phyloP scores from a whole-genome alignment of 2,113 vertebrate genomes.

The Tragelaphus scriptus region DNA sequence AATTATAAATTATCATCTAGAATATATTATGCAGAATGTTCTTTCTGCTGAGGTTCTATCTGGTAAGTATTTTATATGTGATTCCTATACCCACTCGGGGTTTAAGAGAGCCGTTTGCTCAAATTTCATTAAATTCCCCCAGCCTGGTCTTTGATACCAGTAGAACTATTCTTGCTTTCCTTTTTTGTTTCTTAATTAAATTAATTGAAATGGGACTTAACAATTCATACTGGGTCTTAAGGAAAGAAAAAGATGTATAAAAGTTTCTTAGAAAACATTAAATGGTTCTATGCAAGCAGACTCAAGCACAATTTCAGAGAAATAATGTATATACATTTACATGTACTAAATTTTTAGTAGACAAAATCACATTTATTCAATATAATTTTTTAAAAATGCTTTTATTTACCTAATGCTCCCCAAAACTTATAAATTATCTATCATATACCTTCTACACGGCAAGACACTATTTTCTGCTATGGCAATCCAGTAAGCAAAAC shows the following conservation, averaged over 20 bases:
- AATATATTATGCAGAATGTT: not conserved
- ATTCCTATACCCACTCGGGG: not conserved
- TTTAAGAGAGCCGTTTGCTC: not conserved
- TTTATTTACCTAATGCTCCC: not conserved
- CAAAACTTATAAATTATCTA: not conserved
- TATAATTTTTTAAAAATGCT: not conserved
- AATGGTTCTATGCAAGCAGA: not conserved
- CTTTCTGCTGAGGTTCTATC: not conserved
- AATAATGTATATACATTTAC: not conserved
- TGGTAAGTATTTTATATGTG: not conserved
- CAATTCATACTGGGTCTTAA: not conserved
- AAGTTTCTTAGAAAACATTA: not conserved
- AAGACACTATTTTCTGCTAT: not conserved
- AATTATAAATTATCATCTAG: not conserved
- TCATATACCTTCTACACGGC: not conserved
- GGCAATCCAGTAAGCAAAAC: not conserved
- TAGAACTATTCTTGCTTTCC: constrained; percentile 37
- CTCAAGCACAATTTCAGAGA: not conserved
- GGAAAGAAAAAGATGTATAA: not conserved
- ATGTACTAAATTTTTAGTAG: not conserved
- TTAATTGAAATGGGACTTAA: not conserved
- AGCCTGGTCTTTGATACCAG: constrained; percentile 20
- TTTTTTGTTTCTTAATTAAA: constrained; percentile 40
- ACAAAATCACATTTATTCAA: not conserved
- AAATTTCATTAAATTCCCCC: constrained; percentile 47